Evolutionary conservation across 2,113 vertebrate genomes (phyloP), one percentile per base, ranked within the genome.

Genomic region (Chaenogobius annularis): DNA sequence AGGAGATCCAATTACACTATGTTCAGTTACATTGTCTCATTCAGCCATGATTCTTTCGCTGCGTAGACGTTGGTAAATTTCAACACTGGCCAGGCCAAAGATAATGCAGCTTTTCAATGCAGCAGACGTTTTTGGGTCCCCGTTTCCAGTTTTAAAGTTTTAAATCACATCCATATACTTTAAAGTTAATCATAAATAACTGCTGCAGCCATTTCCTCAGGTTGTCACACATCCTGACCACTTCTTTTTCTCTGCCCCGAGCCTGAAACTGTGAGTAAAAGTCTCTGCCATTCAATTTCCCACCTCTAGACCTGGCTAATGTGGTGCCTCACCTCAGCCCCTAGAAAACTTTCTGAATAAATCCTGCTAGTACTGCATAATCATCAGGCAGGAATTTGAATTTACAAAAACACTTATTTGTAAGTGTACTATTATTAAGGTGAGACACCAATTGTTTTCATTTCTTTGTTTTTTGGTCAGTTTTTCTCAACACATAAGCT

Each of bases 211-310:
- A 31, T 47, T 14, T 63, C 8, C 13, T n/a, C 31, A 3, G 5
- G 9, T 58, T 26, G 23, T 26, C 70, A n/a, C 14, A 72, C 19
- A 66, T 58, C 20, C 62, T 72, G 15, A 50, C 19, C 59, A 59
- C 40, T n/a, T 12, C 63, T 43, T 47, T 35, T 58, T 72, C 54
- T 67, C 54, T 52, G 59, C 63, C 50, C 61, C 40, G 14, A 58
- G 61, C 65, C 64, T 8, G 65, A 58, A 62, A 54, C 15, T 70
- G 43, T 58, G n/a, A 44, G 56, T 58, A 20, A 69, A 54, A 75
- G 43, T 64, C 48, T n/a, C 17, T 46, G 43, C 61, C 61, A n/a
- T 44, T 65, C 37, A 40, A 44, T 65, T 65, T 44, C 40, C 37
- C 10, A 7, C 13, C 26, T 66, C 12, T 6, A 59, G 47, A 15